Base-by-base conservation (phyloP, 2,113 vertebrate species). In the Sitta europaea region DNA sequence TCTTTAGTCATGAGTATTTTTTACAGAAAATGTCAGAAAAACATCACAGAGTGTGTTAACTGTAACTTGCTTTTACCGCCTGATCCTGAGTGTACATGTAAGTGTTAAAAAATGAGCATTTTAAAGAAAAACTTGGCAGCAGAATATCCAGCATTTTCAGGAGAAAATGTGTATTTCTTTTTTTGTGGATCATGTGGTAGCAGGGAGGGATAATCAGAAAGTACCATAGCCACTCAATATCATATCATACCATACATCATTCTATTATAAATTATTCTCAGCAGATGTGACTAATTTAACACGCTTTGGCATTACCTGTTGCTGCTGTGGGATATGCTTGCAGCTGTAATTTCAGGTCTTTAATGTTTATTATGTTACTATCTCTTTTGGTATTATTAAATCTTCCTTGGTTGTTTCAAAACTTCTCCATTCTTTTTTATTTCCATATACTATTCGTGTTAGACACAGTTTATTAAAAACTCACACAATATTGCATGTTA, bases 51-150 rank as follows among this genome's bases (percentile, higher is more conserved):
- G 80, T 93, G 38, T 90, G 92, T 50, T 61, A 90, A 75, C 20
- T 83, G 75, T 86, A 78, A 18, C 51, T 95, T 88, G 55, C 68
- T 88, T 67, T 88, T 86, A 36, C 72, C 2, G 0, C 61, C 31
- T 83, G 86, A 94, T 95, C 63, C 65, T 75, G 59, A 78, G 55
- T 35, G 24, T 84, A 55, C 22, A 4, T 84, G 79, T 76, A 95
- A 94, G 83, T 94, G 91, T 95, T 95, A 91, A 92, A 94, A 95
- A 95, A 31, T 35, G 47, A 53, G 38, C 75, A 78, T 91, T 95
- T 92, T 94, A 65, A 74, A 80, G 51, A 57, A 85, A 67, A 94
- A 91, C 75, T 89, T 94, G 92, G 86, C 95, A 96, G 80, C 20
- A 89, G 59, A 92, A 86, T 78, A 89, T 71, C 25, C 72, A 71